These are phyloP conservation scores for Elymnias hypermnestra DNA, from an alignment of 1,140 invertebrate genomes.

Conservation along the genomic window DNA sequence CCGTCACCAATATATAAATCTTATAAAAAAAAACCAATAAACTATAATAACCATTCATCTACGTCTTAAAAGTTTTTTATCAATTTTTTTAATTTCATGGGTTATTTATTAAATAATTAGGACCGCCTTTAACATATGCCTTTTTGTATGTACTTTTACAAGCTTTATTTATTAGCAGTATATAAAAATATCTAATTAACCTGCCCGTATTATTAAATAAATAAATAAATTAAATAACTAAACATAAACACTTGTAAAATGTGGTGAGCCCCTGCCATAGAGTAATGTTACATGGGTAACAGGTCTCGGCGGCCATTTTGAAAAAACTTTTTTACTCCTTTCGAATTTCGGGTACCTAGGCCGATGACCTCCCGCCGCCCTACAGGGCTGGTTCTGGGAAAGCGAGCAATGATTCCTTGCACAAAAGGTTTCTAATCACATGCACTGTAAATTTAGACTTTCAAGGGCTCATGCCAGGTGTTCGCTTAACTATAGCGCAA, in stretches of 20 bases:
- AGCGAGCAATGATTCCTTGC: conserved; percentile 22
- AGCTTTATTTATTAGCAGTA: too few relatives aligned
- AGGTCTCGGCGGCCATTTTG: conserved; percentile 64
- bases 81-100: too few relatives aligned
- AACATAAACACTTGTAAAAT: conserved; percentile 25
- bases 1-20: too few relatives aligned
- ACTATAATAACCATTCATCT: too few relatives aligned
- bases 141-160: too few relatives aligned
- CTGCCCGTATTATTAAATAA: neutral
- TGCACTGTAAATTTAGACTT: conserved; percentile 20
- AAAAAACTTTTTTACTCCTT: conserved; percentile 68
- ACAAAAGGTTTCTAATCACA: conserved; percentile 38
- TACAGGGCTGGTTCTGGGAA: conserved; percentile 30
- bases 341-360: conserved; percentile 73
- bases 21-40: too few relatives aligned
- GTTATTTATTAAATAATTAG: too few relatives aligned
- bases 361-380: conserved; percentile 52
- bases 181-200: too few relatives aligned
- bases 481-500: conserved; percentile 15
- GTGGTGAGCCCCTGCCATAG: conserved; percentile 59
- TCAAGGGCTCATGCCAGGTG: conserved; percentile 27
- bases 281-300: conserved; percentile 72
- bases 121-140: too few relatives aligned
- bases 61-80: too few relatives aligned
- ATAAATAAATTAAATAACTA: neutral